Base-by-base conservation (phyloP, 2,113 vertebrate genomes). In the Leucosticte australis region DNA sequence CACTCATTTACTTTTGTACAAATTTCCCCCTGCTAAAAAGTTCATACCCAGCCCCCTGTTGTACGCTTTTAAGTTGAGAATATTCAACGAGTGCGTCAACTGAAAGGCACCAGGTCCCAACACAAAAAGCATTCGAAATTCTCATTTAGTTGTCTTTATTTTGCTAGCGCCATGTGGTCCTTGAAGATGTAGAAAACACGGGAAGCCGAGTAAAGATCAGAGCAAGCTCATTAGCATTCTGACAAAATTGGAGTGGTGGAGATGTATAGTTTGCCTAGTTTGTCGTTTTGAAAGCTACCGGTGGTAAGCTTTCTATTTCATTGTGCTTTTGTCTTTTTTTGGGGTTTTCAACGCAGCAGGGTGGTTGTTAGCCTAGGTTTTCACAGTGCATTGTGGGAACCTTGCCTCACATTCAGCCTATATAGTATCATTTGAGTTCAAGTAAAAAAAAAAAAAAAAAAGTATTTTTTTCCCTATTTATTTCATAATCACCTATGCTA, bases 81-180 rank as follows among this genome's bases (percentile, higher is more conserved):
- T 98, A 97, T 98, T 99, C 98, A 99, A 99, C 98, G 98, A 99
- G 98, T 97, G 96, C 98, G 97, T 98, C 98, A 98, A 98, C 98
- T 99, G 99, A 99, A 99, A 99, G 98, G 99, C 98, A 98, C 98
- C 97, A 98, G 98, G 98, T 98, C 98, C 98, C 97, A 98, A 98
- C 98, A 98, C 98, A 99, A 99, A 99, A 99, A 99, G 98, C 98
- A 98, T 98, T 99, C 97, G 98, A 99, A 99, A 99, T 99, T 99
- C 99, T 99, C 99, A 99, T 99, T 99, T 99, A 99, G 98, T 99
- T 99, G 99, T 99, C 99, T 99, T 99, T 99, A 99, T 99, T 99
- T 99, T 98, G 98, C 98, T 98, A 99, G 98, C 99, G 95, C 99
- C 99, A 99, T 99, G 99, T 98, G 99, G 99, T 99, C 99, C 99